phyloP scores from a whole-genome alignment of 1,140 invertebrate species.

The Luehdorfia chinensis region DNA sequence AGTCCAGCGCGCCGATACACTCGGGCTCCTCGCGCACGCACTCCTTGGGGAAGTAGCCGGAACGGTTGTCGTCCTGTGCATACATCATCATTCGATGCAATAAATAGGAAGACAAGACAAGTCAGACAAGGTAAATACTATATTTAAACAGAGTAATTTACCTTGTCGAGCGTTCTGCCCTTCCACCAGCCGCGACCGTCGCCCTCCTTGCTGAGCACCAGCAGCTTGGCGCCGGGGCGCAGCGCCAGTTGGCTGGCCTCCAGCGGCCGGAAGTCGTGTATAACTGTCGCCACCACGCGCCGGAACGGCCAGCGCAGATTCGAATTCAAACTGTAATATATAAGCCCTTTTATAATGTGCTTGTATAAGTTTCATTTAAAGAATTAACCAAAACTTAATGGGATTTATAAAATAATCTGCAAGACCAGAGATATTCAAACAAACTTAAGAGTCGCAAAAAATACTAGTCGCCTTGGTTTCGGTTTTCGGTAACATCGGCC shows the following conservation, averaged over 20 bases:
- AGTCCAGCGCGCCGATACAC: slow-evolving; percentile 71
- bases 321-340: slow-evolving; percentile 81
- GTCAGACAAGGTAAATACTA: too few species aligned
- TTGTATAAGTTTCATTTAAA: too few species aligned
- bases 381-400: too few species aligned
- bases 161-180: slow-evolving; percentile 68
- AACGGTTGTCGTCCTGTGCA: slow-evolving; percentile 58
- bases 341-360: not conserved
- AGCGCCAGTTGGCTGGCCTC: slow-evolving; percentile 88
- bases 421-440: not conserved
- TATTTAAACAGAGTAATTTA: slow-evolving; percentile 17
- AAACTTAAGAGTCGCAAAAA: not conserved
- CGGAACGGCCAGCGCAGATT: slow-evolving; percentile 86
- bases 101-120: too few species aligned
- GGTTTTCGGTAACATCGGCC: too few species aligned
- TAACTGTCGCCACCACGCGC: slow-evolving; percentile 84
- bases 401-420: too few species aligned
- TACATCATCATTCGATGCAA: too few species aligned
- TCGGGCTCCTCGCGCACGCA: slow-evolving; percentile 74
- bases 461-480: too few species aligned
- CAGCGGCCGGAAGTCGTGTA: slow-evolving; percentile 85
- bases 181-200: slow-evolving; percentile 75
- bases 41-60: slow-evolving; percentile 75
- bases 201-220: slow-evolving; percentile 76
- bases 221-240: slow-evolving; percentile 86